These are phyloP conservation scores for Cavia aperea DNA, from an alignment of 2,113 vertebrate species.

Conservation along the genomic window DNA sequence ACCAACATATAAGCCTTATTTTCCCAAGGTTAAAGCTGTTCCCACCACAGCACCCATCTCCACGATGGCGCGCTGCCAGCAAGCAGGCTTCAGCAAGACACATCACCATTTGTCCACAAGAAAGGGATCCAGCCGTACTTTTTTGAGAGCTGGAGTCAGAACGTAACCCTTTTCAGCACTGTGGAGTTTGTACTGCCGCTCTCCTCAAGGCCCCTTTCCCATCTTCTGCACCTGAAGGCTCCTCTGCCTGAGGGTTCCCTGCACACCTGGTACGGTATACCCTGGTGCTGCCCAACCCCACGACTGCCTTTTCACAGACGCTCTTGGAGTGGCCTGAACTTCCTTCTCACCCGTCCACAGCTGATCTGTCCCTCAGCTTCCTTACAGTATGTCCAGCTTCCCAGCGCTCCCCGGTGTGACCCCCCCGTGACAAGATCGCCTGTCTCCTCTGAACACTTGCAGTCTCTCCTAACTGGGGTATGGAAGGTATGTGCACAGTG, in stretches of 20 bases:
- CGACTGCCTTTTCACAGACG: neutral
- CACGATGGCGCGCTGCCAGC: neutral
- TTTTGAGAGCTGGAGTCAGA: neutral
- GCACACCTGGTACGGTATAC: neutral
- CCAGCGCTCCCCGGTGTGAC: neutral
- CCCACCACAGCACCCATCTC: neutral
- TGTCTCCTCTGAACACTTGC: neutral
- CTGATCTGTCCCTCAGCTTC: neutral
- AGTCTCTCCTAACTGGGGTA: neutral
- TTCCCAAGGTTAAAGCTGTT: slow-evolving; percentile 18
- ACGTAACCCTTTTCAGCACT: neutral
- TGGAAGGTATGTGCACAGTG: neutral
- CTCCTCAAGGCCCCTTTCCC: slow-evolving; percentile 10
- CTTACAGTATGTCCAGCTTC: neutral
- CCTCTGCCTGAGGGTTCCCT: neutral
- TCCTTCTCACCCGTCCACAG: neutral
- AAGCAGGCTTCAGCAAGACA: neutral
- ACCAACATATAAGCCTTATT: neutral
- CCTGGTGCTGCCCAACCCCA: neutral
- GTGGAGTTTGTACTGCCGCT: neutral
- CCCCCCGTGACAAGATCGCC: neutral
- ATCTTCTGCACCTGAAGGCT: neutral
- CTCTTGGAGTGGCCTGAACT: neutral
- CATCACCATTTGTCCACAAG: neutral
- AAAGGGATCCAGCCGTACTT: neutral